Conservation (phyloP, 2,888 invertebrate genomes). For the Beris chalybata region DNA sequence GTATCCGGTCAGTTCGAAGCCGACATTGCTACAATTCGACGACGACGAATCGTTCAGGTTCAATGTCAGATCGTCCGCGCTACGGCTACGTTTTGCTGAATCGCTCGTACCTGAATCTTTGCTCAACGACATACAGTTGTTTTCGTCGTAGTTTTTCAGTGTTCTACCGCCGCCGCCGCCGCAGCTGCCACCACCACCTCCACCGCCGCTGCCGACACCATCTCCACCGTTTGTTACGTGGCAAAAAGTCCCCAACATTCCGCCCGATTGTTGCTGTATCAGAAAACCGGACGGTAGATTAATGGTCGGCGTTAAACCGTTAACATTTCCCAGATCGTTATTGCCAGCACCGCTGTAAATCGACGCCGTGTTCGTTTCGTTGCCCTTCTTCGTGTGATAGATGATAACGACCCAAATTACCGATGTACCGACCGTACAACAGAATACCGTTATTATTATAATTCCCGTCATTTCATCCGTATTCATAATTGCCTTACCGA, state of each 20-base stretch:
- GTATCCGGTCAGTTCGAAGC: constrained; percentile 1
- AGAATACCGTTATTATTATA: constrained; percentile 85
- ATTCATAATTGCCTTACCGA: constrained; percentile 54
- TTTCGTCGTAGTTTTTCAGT: neutral
- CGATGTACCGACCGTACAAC: constrained; percentile 89
- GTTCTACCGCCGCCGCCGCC: neutral
- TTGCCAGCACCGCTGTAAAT: neutral
- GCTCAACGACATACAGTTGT: constrained; percentile 3
- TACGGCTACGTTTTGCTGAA: constrained; percentile 17
- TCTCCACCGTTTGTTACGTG: no score
- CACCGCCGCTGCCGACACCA: neutral
- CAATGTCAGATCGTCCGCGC: constrained; percentile 1
- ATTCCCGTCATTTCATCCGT: constrained; percentile 83
- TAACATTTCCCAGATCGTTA: constrained; percentile 4
- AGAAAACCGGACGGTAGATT: constrained; percentile 18
- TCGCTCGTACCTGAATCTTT: constrained; percentile 23
- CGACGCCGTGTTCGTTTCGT: neutral
- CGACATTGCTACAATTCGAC: no score
- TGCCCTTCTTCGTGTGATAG: constrained; percentile 76
- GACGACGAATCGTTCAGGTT: neutral
- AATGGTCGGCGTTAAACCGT: neutral
- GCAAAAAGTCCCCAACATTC: no score
- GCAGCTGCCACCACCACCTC: neutral
- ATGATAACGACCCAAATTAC: constrained; percentile 90
- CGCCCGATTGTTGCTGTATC: neutral